phyloP scores from a whole-genome alignment of 2,113 vertebrate species.

The rabbit (Oryctolagus cuniculus) region mOryCun1.1 NC_091433.1:128068501-128069000 shows the following conservation, averaged over 20 bases:
- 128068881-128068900: too few relatives aligned
- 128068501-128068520: constrained; percentile 9
- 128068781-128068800: neutral
- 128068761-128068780: neutral
- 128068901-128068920: too few relatives aligned
- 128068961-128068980: too few relatives aligned
- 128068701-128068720: neutral
- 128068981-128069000: too few relatives aligned
- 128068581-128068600: neutral
- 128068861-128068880: too few relatives aligned
- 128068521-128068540: constrained; percentile 4
- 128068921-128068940: too few relatives aligned
- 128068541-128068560: neutral
- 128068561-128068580: neutral
- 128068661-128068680: neutral
- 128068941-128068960: too few relatives aligned
- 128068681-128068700: neutral
- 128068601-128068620: neutral
- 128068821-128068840: neutral
- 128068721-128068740: neutral
- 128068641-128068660: neutral
- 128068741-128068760: neutral
- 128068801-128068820: neutral
- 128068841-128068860: constrained; percentile 18
- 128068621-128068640: neutral